Evolutionary conservation across 2,888 invertebrate species (phyloP).

Genomic region (Andricus quercusramuli): DNA sequence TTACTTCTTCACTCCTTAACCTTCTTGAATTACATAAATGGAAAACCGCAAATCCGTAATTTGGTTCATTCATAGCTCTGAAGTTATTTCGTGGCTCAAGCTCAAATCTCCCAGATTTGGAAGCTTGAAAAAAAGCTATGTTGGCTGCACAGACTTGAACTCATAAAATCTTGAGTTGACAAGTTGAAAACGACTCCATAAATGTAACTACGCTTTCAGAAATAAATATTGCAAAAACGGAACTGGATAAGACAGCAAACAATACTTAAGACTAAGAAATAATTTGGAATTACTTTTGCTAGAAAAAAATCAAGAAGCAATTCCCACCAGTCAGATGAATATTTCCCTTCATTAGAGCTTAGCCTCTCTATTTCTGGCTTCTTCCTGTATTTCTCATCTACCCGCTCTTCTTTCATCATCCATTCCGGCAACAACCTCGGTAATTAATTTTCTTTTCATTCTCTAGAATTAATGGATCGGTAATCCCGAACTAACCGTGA

Average conservation of each 20-base stretch:
- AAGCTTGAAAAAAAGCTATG: neutral
- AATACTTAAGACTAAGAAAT: neutral
- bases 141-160: neutral
- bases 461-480: conserved; percentile 72
- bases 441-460: conserved; percentile 76
- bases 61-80: too few relatives aligned
- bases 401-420: conserved; percentile 66
- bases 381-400: conserved; percentile 11
- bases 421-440: conserved; percentile 64
- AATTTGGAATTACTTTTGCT: neutral
- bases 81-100: too few relatives aligned
- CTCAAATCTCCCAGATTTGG: neutral
- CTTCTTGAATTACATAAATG: too few relatives aligned
- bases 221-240: neutral
- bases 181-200: neutral
- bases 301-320: neutral
- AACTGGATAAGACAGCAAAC: neutral
- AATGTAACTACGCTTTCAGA: neutral
- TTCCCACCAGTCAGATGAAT: conserved; percentile 3
- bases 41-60: too few relatives aligned
- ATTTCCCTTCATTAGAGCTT: neutral
- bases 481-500: conserved; percentile 25
- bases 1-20: too few relatives aligned
- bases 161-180: neutral
- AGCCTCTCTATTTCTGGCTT: neutral